Conservation (phyloP, 2,888 invertebrate species). For the Matsumyia berberina region DNA sequence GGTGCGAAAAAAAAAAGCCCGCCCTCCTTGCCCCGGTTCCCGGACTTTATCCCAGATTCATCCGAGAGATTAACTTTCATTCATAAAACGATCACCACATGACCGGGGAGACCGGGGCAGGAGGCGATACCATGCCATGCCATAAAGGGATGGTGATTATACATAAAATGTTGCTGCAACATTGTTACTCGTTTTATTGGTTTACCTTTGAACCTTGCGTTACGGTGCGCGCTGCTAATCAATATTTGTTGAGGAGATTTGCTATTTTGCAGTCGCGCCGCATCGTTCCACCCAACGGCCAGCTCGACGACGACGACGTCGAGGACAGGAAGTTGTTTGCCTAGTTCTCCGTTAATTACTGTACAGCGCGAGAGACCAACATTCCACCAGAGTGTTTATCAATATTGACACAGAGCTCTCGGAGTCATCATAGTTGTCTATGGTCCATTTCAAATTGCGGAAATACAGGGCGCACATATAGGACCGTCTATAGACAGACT, state of each 20-base stretch:
- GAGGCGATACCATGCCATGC: not conserved
- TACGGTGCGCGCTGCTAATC: constrained; percentile 43
- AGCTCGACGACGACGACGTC: not conserved
- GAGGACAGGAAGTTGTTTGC: constrained; percentile 64
- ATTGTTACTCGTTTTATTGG: constrained; percentile 54
- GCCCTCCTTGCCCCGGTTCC: not conserved
- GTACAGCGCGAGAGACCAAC: constrained; percentile 10
- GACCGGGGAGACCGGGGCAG: constrained; percentile 3
- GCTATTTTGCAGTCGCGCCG: not conserved
- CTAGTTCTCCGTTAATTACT: constrained; percentile 52
- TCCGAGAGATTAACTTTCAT: constrained; percentile 66
- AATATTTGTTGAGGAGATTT: constrained; percentile 57
- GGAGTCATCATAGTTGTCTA: constrained; percentile 56
- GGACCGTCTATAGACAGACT: constrained; percentile 27
- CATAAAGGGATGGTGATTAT: not conserved
- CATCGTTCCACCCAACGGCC: not conserved
- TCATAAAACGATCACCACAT: constrained; percentile 63
- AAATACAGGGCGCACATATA: constrained; percentile 57
- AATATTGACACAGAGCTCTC: constrained; percentile 70
- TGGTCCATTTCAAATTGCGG: constrained; percentile 74
- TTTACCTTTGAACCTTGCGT: constrained; percentile 63
- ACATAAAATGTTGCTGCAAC: constrained; percentile 67
- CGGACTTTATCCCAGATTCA: constrained; percentile 18
- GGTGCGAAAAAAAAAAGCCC: constrained; percentile 30
- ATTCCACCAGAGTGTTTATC: constrained; percentile 67